phyloP scores from a whole-genome alignment of 2,113 vertebrate species.

The Anarrhichthys ocellatus region DNA sequence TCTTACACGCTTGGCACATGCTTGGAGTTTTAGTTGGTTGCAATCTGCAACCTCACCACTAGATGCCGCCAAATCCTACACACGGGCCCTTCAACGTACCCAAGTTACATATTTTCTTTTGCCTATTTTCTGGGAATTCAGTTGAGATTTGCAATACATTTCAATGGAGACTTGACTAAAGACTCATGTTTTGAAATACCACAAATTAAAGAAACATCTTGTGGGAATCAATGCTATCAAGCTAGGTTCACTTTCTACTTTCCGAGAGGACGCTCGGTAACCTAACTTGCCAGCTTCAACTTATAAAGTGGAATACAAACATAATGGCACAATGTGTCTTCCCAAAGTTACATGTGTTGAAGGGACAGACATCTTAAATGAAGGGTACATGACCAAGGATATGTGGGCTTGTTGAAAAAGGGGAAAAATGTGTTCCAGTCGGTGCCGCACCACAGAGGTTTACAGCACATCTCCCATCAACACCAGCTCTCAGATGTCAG shows the following conservation, averaged over 20 bases:
- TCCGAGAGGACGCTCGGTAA: too few species aligned
- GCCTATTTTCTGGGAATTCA: too few species aligned
- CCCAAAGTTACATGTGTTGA: background rate
- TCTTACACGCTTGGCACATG: background rate
- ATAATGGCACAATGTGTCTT: background rate
- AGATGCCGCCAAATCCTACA: background rate
- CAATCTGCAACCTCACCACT: background rate
- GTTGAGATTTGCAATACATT: background rate
- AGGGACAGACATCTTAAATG: background rate
- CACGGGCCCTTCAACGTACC: background rate
- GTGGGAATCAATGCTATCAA: background rate
- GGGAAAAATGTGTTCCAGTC: background rate
- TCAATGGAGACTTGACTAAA: background rate
- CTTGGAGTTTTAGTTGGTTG: background rate
- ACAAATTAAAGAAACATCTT: background rate
- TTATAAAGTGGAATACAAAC: background rate
- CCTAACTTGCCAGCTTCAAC: too few species aligned
- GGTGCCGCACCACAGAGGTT: background rate
- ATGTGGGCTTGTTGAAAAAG: background rate
- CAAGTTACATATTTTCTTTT: background rate
- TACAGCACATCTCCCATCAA: background rate
- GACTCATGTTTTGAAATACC: background rate
- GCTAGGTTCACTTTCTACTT: too few species aligned
- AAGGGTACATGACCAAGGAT: background rate
- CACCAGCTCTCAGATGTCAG: background rate